Percentiles rank a stretch among this genome's conserved stretches.
phyloP scores from a whole-genome alignment of 1,140 invertebrate genomes.

The Pseudomyrmex gracilis region DNA sequence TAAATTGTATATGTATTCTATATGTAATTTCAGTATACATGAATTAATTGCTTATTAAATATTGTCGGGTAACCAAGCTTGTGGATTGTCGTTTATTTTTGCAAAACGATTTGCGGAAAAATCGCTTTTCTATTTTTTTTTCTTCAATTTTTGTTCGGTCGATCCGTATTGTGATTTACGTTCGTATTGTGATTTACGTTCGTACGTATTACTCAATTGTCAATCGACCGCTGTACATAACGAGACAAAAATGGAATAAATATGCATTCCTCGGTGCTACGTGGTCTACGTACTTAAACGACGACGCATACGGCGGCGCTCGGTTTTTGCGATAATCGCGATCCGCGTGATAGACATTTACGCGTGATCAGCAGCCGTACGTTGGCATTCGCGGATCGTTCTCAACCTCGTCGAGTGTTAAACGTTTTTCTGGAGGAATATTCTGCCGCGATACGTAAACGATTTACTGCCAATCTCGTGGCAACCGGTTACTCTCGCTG shows the following conservation, averaged over 20 bases:
- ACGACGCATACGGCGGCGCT: constrained; percentile 6
- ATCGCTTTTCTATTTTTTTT: background rate
- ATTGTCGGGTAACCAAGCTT: no score
- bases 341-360: background rate
- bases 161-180: constrained; percentile 8
- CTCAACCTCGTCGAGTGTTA: constrained; percentile 15
- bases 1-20: no score
- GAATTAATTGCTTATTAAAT: no score
- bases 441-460: background rate
- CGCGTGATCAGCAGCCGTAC: background rate
- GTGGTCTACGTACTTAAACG: constrained; percentile 33
- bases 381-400: constrained; percentile 23
- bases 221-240: background rate
- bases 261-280: constrained; percentile 34
- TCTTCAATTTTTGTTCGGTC: background rate
- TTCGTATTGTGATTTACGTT: constrained; percentile 8
- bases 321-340: constrained; percentile 30
- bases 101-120: background rate
- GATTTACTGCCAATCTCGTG: constrained; percentile 14
- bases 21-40: no score
- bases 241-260: constrained; percentile 51
- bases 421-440: constrained; percentile 34
- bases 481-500: background rate
- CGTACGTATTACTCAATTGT: constrained; percentile 41
- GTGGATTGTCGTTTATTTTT: no score